phyloP scores from a whole-genome alignment of 2,113 vertebrate genomes.

The Antechinus flavipes region DNA sequence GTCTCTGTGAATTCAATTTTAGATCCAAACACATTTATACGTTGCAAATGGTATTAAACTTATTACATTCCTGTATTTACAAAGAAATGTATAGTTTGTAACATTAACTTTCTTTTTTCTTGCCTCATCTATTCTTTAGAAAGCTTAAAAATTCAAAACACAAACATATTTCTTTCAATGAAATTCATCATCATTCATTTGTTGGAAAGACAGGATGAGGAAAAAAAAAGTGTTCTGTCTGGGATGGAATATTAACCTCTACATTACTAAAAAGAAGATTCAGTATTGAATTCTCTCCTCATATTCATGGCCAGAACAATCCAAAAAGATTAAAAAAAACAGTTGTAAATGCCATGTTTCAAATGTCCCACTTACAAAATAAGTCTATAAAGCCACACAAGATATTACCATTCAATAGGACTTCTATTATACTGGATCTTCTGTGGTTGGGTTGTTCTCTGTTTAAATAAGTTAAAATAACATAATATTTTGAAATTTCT shows the following conservation, averaged over 20 bases:
- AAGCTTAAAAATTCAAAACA: background rate
- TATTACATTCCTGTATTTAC: conserved; percentile 24
- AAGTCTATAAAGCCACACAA: background rate
- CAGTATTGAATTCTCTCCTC: background rate
- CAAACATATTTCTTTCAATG: background rate
- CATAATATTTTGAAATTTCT: conserved; percentile 34
- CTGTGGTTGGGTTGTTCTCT: background rate
- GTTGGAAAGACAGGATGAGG: background rate
- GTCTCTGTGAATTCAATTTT: conserved; percentile 25
- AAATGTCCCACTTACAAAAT: background rate
- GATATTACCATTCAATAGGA: background rate
- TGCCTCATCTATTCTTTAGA: conserved; percentile 12
- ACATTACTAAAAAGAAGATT: background rate
- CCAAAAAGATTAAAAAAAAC: background rate
- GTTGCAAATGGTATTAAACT: conserved; percentile 4
- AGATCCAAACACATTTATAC: conserved; percentile 9
- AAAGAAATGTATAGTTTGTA: background rate
- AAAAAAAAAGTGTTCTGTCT: background rate
- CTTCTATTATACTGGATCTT: conserved; percentile 21
- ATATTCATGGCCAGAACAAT: conserved; percentile 36
- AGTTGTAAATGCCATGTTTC: background rate
- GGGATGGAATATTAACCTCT: background rate
- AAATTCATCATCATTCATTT: conserved; percentile 1
- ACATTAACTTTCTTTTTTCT: background rate
- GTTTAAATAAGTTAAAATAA: conserved; percentile 26